phyloP scores from a whole-genome alignment of 1,140 invertebrate genomes.

The Anoplophora glabripennis region DNA sequence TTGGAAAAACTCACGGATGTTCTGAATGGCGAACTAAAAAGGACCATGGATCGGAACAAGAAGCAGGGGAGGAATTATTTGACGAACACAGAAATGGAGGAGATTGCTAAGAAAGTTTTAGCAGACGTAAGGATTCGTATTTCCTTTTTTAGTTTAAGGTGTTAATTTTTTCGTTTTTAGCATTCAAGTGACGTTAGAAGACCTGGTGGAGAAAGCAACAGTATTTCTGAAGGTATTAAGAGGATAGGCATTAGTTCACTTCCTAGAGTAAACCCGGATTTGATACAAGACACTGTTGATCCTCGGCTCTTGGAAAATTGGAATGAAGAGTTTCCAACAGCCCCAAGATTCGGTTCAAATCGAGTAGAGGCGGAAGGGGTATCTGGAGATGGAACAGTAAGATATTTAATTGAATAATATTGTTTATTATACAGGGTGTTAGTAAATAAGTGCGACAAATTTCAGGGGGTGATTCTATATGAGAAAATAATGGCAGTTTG shows the following conservation, averaged over 20 bases:
- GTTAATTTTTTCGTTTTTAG: not conserved
- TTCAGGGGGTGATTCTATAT: too few species aligned
- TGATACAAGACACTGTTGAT: too few species aligned
- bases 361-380: too few species aligned
- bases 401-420: too few species aligned
- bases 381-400: too few species aligned
- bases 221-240: not conserved
- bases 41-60: not conserved
- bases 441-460: too few species aligned
- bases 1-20: not conserved
- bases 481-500: too few species aligned
- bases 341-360: too few species aligned
- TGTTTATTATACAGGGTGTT: too few species aligned
- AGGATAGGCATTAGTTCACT: not conserved
- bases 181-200: not conserved
- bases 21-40: not conserved
- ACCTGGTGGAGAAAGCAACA: too few species aligned
- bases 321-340: too few species aligned
- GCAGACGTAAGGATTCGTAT: not conserved
- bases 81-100: not conserved
- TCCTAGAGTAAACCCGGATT: not conserved
- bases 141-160: not conserved
- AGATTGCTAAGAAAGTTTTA: not conserved
- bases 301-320: too few species aligned
- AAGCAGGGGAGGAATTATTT: conserved; percentile 1